Conservation (phyloP, 2,113 vertebrate species). For the Casuarius casuarius region DNA sequence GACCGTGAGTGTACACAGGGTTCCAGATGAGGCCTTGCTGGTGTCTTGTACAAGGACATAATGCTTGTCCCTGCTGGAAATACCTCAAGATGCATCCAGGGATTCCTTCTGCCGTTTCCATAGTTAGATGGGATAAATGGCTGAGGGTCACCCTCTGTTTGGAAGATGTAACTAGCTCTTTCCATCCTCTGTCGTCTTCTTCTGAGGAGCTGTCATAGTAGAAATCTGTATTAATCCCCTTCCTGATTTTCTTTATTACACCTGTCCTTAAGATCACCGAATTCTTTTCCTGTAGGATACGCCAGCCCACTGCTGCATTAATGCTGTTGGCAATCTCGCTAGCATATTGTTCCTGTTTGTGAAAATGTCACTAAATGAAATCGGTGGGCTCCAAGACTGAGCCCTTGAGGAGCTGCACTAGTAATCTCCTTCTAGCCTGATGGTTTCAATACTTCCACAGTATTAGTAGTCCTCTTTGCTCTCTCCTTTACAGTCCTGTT, state of each 20-base stretch:
- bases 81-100: background rate
- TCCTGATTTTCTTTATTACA: background rate
- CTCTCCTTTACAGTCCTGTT: background rate
- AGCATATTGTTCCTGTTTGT: background rate
- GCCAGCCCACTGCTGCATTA: background rate
- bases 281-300: background rate
- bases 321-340: background rate
- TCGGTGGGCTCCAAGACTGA: background rate
- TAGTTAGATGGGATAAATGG: background rate
- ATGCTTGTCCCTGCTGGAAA: background rate
- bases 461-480: background rate
- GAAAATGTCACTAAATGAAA: background rate
- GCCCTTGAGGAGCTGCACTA: background rate
- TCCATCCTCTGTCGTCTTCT: background rate
- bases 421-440: background rate
- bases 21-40: constrained; percentile 6
- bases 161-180: background rate
- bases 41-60: background rate
- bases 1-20: background rate
- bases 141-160: background rate
- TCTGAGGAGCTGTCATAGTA: background rate
- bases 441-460: background rate
- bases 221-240: background rate
- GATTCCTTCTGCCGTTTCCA: background rate
- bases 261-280: background rate